phyloP scores from a whole-genome alignment of 2,113 vertebrate genomes.

The Pungitius pungitius region DNA sequence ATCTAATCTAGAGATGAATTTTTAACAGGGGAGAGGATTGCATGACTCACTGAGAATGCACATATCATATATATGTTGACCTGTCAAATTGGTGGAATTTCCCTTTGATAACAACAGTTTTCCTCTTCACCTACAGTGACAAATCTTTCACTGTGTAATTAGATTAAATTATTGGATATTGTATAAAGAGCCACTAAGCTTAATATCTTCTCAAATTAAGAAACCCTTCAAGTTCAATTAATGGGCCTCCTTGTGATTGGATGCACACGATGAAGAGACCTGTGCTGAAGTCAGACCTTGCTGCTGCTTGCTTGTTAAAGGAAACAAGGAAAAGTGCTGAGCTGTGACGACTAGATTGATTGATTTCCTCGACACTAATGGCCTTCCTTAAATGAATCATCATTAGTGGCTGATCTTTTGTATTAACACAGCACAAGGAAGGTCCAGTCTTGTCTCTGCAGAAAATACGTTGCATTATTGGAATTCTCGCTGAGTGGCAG shows the following conservation, averaged over 20 bases:
- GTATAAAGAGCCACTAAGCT: background rate
- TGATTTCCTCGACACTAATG: conserved; percentile 55
- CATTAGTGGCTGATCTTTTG: conserved; percentile 57
- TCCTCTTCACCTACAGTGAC: background rate
- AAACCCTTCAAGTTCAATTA: conserved; percentile 46
- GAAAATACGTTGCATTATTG: conserved; percentile 14
- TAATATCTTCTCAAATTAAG: conserved; percentile 1
- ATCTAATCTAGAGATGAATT: too few relatives aligned
- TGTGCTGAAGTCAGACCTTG: conserved; percentile 70
- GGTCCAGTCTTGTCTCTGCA: conserved; percentile 27
- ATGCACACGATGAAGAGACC: conserved; percentile 45
- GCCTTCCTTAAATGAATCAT: conserved; percentile 62
- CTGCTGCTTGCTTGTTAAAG: conserved; percentile 52
- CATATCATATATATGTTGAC: background rate
- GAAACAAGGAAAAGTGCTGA: conserved; percentile 70
- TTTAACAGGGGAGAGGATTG: too few relatives aligned
- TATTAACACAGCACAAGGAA: conserved; percentile 52
- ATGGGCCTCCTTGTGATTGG: conserved; percentile 54
- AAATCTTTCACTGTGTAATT: background rate
- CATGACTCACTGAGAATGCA: too few relatives aligned
- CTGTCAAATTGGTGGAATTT: background rate
- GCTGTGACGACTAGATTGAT: conserved; percentile 62
- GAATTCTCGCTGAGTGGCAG: conserved; percentile 9
- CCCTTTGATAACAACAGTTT: background rate
- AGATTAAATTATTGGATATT: background rate